Evolutionary conservation across 2,888 invertebrate species (phyloP).

Genomic region (Acanthosepion lycidas): DNA sequence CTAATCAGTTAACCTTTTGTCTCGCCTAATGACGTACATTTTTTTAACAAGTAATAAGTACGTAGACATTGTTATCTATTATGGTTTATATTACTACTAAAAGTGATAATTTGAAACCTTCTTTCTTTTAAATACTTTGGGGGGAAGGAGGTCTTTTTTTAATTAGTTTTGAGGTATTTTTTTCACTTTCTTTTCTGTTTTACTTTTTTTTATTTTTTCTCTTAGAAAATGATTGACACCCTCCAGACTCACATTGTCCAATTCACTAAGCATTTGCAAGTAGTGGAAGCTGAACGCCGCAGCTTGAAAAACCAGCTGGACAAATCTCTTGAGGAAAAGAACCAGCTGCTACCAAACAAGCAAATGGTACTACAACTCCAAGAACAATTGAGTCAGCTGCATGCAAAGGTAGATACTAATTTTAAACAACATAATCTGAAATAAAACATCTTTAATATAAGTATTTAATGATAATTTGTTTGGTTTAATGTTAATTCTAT

Average conservation of each 20-base stretch:
- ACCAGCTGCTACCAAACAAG: slow-evolving; percentile 47
- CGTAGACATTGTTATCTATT: too few relatives aligned
- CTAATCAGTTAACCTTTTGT: too few relatives aligned
- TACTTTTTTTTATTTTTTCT: neutral
- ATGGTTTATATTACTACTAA: too few relatives aligned
- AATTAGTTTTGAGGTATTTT: too few relatives aligned
- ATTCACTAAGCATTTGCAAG: slow-evolving; percentile 69
- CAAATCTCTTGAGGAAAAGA: slow-evolving; percentile 59
- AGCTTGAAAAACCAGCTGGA: slow-evolving; percentile 64
- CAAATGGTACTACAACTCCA: slow-evolving; percentile 52
- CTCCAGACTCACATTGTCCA: slow-evolving; percentile 70
- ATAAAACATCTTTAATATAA: neutral
- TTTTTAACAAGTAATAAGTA: too few relatives aligned
- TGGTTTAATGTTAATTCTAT: too few relatives aligned
- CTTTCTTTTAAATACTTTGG: too few relatives aligned
- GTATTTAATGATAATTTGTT: neutral
- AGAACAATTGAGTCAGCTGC: slow-evolving; percentile 55
- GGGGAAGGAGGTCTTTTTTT: too few relatives aligned
- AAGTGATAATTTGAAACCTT: too few relatives aligned
- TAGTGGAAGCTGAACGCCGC: slow-evolving; percentile 68
- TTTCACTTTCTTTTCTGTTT: too few relatives aligned
- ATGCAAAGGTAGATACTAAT: slow-evolving; percentile 54
- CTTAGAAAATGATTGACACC: slow-evolving; percentile 66
- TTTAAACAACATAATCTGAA: neutral
- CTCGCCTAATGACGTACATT: too few relatives aligned